Evolutionary conservation across 2,797 vertebrate species (phyloP), one percentile per base, ranked within the genome.

Genomic region (Dicrostonyx torquatus): DNA sequence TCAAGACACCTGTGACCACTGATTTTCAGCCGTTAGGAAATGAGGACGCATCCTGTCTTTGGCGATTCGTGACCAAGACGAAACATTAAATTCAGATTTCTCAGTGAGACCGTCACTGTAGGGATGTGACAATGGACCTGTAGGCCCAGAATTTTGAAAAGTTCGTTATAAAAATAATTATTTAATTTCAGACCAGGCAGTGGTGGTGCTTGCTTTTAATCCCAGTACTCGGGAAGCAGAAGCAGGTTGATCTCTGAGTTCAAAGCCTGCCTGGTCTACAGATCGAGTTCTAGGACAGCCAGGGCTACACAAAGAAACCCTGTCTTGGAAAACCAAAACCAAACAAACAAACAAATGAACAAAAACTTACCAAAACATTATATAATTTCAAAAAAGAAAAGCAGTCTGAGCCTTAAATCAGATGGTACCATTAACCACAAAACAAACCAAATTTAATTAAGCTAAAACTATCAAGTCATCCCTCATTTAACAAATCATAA

Each of bases 361-460:
- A 17, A n/a, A n/a, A 7, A n/a, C 34, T 6, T 17, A 68, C 66
- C 34, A n/a, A n/a, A 91, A 60, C 8, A 48, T 70, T n/a, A 91
- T 37, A 86, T 48, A 58, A 80, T 48, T 75, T 68, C 18, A 70
- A 53, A 45, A 85, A 8, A 91, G n/a, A 50, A 14, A 64, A 48
- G 6, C 3, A 77, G 78, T 90, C 24, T 55, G 20, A 20, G 58
- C 75, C 90, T 68, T 78, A 94, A 90, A 90, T 90, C 55, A 43
- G n/a, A 91, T 80, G 29, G n/a, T 77, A 64, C 15, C 40, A 43
- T 88, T 62, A 90, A 76, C 58, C 48, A 76, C 66, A 75, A 64
- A 86, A 92, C 24, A 90, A 78, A 48, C 5, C 9, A 93, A 80
- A 29, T 13, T 60, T 79, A 58, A 14, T 91, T 87, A 87, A 83